Conservation (phyloP, 2,888 invertebrate species). For the Elysia crispata region DNA sequence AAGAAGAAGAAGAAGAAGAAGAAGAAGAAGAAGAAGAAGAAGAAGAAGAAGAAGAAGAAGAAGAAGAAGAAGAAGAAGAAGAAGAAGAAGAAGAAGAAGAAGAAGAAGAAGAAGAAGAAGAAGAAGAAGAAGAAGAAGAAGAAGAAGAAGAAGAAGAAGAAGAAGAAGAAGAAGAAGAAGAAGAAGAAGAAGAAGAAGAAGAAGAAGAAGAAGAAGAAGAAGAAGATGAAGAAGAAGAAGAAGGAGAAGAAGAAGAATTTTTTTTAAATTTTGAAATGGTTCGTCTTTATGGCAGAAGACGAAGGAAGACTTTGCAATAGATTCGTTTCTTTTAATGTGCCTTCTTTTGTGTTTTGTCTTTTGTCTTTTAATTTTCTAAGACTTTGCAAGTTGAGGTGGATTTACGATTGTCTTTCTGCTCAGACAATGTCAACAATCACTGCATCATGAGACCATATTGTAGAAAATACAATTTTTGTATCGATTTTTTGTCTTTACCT, state of each 20-base stretch:
- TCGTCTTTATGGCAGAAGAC: no score
- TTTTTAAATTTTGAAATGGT: slow-evolving; percentile 24
- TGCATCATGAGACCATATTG: no score
- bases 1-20: slow-evolving; percentile 35
- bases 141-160: slow-evolving; percentile 34
- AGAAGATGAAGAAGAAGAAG: slow-evolving; percentile 17
- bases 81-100: background rate
- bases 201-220: slow-evolving; percentile 41
- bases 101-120: background rate
- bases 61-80: background rate
- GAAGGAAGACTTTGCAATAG: no score
- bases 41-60: slow-evolving; percentile 7
- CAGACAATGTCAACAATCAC: no score
- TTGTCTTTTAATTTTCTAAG: no score
- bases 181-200: slow-evolving; percentile 32
- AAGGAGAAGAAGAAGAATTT: slow-evolving; percentile 33
- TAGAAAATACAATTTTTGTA: no score
- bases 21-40: background rate
- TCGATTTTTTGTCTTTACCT: no score
- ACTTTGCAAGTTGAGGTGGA: no score
- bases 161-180: slow-evolving; percentile 30
- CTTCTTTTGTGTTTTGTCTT: no score
- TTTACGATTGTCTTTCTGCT: no score
- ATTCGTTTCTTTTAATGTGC: no score
- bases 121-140: slow-evolving; percentile 35